Conservation (phyloP, 1,140 invertebrate species). For the Scaptomyza hsui region DNA sequence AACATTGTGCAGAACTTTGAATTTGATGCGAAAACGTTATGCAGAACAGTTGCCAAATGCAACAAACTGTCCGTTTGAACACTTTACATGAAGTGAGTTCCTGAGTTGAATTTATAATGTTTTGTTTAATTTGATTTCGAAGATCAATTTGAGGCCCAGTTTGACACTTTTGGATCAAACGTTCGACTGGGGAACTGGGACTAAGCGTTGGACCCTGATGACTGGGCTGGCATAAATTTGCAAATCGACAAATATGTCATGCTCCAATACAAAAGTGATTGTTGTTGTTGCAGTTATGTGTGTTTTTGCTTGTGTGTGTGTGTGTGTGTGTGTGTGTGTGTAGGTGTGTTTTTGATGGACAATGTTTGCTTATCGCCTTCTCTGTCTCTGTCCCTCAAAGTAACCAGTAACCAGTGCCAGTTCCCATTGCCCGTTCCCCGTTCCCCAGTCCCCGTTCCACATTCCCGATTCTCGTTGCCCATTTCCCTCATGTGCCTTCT, state of each 20-base stretch:
- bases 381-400: constrained; percentile 8
- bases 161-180: constrained; percentile 35
- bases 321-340: constrained; percentile 35
- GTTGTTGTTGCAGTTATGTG: constrained; percentile 1
- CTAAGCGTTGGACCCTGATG: too few relatives aligned
- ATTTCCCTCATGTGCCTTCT: constrained; percentile 37
- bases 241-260: constrained; percentile 81
- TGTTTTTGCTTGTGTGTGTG: constrained; percentile 22
- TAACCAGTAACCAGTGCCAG: constrained; percentile 30
- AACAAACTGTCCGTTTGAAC: not conserved
- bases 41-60: not conserved
- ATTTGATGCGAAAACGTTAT: not conserved
- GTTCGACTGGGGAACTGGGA: not conserved
- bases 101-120: constrained; percentile 53
- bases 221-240: constrained; percentile 68
- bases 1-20: not conserved
- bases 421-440: not conserved
- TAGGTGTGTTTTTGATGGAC: constrained; percentile 80
- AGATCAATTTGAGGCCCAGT: constrained; percentile 38
- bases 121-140: constrained; percentile 66
- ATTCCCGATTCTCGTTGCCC: constrained; percentile 7
- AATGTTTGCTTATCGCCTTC: constrained; percentile 75
- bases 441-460: not conserved
- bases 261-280: constrained; percentile 64
- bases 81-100: not conserved